Evolutionary conservation across 2,113 vertebrate genomes (phyloP), one percentile per base, ranked within the genome.

Genomic region (Cyprinodon tularosa): DNA sequence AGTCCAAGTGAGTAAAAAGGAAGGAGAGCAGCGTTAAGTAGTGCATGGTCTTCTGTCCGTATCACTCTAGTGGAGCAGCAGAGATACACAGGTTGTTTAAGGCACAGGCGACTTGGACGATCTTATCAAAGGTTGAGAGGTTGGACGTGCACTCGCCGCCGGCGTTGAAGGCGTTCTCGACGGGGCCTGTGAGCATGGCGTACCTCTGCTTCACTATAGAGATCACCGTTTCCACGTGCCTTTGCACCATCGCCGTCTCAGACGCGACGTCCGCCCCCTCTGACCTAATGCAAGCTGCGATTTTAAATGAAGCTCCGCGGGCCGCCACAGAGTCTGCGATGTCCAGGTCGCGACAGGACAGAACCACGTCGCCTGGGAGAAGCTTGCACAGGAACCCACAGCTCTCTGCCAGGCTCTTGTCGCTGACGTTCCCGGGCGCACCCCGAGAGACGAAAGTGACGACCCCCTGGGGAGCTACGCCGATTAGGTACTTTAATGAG

Each of bases 51-150:
- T 62, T 48, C 45, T 67, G 53, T 37, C 3, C 4, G 3, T 10
- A 3, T 93, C 82, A 94, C 85, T 94, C 92, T 1, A 94, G 89
- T 0, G 93, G 93, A 14, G 92, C 90, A 59, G 93, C 93, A 50
- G 94, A 95, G 82, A 94, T 94, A 79, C 94, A 95, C 88, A 94
- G 88, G 86, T 94, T 94, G 91, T 94, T 95, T 89, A 94, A 93
- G 92, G 93, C 93, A 92, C 93, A 94, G 42, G 93, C 93, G 12
- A 94, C 94, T 82, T 93, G 92, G 57, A 94, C 92, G 45, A 95
- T 93, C 86, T 93, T 94, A 84, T 95, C 94, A 50, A 95, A 94
- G 57, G 93, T 93, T 0, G 88, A 92, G 77, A 93, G 89, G 85
- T 88, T 92, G 0, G 91, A 91, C 12, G 87, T 83, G 72, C 86